Conservation (phyloP, 2,797 vertebrate species). For the Acropternis orthonyx region DNA sequence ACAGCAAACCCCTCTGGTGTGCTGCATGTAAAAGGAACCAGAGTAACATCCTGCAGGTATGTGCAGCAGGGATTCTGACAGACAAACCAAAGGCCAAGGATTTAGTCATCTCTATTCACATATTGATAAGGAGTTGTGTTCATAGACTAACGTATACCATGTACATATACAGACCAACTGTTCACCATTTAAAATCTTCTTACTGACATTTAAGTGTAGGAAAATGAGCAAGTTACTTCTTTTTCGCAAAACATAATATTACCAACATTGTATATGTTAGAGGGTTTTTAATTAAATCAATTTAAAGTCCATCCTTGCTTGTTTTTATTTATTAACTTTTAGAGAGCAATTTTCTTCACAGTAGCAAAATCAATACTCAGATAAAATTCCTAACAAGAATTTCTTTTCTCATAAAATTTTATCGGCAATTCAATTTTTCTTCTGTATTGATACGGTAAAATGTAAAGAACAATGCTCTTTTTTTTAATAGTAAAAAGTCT, state of each 20-base stretch:
- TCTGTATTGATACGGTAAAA: slow-evolving; percentile 2
- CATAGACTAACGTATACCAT: not conserved
- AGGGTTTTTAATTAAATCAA: slow-evolving; percentile 13
- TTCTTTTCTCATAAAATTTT: slow-evolving; percentile 31
- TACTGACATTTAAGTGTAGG: not conserved
- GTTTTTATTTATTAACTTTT: slow-evolving; percentile 46
- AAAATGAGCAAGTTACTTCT: not conserved
- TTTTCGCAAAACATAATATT: not conserved
- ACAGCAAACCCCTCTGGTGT: not conserved
- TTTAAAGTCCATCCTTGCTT: not conserved
- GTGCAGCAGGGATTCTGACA: not conserved
- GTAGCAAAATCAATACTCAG: slow-evolving; percentile 43
- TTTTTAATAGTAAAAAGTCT: slow-evolving; percentile 39
- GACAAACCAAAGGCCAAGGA: not conserved
- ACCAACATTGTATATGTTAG: not conserved
- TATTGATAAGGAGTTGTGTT: not conserved
- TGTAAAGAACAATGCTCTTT: not conserved
- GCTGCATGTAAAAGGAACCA: not conserved
- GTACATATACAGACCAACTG: not conserved
- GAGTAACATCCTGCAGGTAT: not conserved
- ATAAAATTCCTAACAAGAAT: slow-evolving; percentile 43
- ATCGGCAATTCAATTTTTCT: slow-evolving; percentile 43
- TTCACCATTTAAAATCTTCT: not conserved
- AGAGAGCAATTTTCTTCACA: slow-evolving; percentile 9
- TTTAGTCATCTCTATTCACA: not conserved